A percentile compares a stretch with the other conserved stretches of the same genome.
phyloP scores from a whole-genome alignment of 2,113 vertebrate genomes.

The Oostethus manadensis region DNA sequence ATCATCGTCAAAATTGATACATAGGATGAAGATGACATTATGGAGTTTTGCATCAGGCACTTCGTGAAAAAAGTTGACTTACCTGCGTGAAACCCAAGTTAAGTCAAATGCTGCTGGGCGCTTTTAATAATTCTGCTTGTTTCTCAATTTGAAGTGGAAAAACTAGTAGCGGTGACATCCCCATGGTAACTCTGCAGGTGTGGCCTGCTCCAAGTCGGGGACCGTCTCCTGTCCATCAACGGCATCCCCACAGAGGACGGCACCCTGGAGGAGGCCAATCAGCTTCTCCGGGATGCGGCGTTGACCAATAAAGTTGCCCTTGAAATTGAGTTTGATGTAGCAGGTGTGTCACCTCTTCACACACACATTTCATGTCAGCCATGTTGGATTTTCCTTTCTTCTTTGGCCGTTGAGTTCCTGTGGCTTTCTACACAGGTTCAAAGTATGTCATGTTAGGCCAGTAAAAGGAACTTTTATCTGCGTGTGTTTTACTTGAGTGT shows the following conservation, averaged over 20 bases:
- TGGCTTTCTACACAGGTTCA: no score
- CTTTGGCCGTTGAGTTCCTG: no score
- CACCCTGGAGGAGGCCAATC: slow-evolving; percentile 94
- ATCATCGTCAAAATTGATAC: no score
- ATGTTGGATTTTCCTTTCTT: no score
- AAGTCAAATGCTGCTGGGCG: no score
- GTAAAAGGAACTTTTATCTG: no score
- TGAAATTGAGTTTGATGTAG: slow-evolving; percentile 93
- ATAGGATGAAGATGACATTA: no score
- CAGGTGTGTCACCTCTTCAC: slow-evolving; percentile 69
- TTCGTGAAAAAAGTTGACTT: no score
- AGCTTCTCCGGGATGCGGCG: slow-evolving; percentile 89
- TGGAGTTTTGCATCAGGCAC: no score
- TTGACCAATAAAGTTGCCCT: slow-evolving; percentile 86
- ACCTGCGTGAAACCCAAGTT: no score
- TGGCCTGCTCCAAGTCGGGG: slow-evolving; percentile 93
- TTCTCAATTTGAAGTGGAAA: neutral
- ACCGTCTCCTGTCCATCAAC: slow-evolving; percentile 90
- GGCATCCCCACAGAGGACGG: slow-evolving; percentile 91
- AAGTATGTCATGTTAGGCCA: neutral
- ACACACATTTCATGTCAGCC: no score
- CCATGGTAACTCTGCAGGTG: slow-evolving; percentile 71
- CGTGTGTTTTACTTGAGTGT: neutral
- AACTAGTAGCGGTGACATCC: neutral
- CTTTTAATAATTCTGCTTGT: neutral